Evolutionary conservation across 1,140 invertebrate genomes (phyloP).

Genomic region (Drosophila tani): DNA sequence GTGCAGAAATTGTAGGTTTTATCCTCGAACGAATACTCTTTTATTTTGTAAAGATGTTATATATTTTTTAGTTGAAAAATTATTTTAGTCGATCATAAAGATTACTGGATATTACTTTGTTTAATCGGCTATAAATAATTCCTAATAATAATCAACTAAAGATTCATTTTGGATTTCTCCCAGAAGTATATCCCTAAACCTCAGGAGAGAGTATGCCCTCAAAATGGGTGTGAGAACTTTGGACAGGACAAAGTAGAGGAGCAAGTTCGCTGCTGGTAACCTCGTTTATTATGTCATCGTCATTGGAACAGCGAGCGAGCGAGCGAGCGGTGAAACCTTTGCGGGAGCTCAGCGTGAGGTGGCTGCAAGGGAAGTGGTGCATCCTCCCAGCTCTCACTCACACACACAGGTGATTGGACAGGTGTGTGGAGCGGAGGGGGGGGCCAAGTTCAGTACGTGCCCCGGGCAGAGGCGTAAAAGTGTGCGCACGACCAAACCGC

Average conservation of each 20-base stretch:
- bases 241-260: constrained; percentile 56
- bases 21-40: too few species aligned
- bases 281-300: constrained; percentile 78
- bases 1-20: not conserved
- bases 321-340: constrained; percentile 48
- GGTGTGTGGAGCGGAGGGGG: constrained; percentile 7
- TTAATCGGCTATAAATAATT: not conserved
- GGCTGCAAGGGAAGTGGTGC: constrained; percentile 4
- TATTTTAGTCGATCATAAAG: too few species aligned
- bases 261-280: constrained; percentile 57
- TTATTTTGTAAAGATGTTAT: not conserved
- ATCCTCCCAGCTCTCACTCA: not conserved
- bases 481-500: constrained; percentile 54
- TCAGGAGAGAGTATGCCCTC: constrained; percentile 2
- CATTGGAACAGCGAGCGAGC: constrained; percentile 38
- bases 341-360: constrained; percentile 44
- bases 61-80: not conserved
- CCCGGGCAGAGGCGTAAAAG: constrained; percentile 30
- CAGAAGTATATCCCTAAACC: too few species aligned
- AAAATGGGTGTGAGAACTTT: constrained; percentile 33
- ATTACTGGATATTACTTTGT: too few species aligned
- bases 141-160: not conserved
- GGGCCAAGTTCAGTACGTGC: constrained; percentile 36
- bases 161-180: not conserved
- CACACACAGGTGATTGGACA: constrained; percentile 25